These are phyloP conservation scores for Geotrypetes seraphini DNA, from an alignment of 2,797 vertebrate genomes.

Conservation along the genomic window DNA sequence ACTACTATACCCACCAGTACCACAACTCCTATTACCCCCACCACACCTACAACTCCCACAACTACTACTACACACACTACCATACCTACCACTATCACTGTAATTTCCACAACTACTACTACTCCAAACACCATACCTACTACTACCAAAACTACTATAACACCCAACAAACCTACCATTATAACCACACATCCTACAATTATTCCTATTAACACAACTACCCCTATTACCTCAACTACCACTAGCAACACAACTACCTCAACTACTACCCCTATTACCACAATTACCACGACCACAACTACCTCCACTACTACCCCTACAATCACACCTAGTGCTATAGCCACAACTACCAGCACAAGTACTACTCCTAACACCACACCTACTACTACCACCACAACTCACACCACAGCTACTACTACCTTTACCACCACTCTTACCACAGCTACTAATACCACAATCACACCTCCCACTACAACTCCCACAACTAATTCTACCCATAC, in stretches of 20 bases:
- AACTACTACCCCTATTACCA: background rate
- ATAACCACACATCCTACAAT: background rate
- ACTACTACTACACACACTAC: background rate
- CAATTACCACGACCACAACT: background rate
- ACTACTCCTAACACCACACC: background rate
- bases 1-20: background rate
- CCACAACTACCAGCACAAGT: background rate
- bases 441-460: background rate
- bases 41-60: background rate
- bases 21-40: background rate
- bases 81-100: background rate
- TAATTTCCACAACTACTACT: background rate
- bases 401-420: background rate
- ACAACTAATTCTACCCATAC: background rate
- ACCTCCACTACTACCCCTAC: no score
- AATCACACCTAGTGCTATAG: no score
- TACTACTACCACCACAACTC: background rate
- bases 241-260: background rate
- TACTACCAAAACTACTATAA: background rate
- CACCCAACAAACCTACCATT: no score
- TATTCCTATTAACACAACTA: background rate
- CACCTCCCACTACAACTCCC: background rate
- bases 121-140: background rate
- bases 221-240: background rate
- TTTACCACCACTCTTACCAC: background rate